These are phyloP conservation scores for Python bivittatus DNA, from an alignment of 2,113 vertebrate species.

Conservation along the genomic window DNA sequence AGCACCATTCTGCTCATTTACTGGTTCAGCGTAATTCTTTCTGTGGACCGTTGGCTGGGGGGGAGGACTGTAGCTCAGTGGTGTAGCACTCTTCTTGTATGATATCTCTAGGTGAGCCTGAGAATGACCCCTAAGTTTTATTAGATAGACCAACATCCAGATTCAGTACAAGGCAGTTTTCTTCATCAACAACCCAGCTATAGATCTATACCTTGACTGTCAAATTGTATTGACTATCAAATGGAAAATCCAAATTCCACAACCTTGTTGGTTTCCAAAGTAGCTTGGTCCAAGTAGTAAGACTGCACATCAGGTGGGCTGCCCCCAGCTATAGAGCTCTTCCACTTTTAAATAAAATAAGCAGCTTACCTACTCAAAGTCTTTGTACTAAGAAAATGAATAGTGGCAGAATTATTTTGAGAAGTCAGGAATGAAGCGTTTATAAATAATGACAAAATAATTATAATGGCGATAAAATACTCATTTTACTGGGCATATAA, in stretches of 20 bases:
- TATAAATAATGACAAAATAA: slow-evolving; percentile 20
- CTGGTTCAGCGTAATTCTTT: too few species aligned
- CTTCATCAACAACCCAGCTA: not conserved
- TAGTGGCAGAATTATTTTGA: slow-evolving; percentile 27
- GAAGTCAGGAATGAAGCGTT: slow-evolving; percentile 14
- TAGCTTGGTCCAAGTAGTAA: not conserved
- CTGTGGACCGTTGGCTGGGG: not conserved
- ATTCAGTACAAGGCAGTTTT: not conserved
- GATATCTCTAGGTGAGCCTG: not conserved
- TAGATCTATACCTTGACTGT: not conserved
- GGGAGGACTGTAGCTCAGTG: not conserved
- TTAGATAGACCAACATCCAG: not conserved
- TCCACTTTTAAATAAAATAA: not conserved
- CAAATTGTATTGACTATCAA: not conserved
- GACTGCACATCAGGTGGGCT: not conserved
- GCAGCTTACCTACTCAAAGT: not conserved
- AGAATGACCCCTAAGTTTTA: not conserved
- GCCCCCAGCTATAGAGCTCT: not conserved
- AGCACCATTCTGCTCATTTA: not conserved
- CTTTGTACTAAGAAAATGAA: slow-evolving; percentile 29
- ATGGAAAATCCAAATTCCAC: not conserved
- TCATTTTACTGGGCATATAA: slow-evolving; percentile 67
- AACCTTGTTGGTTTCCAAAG: not conserved
- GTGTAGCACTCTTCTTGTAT: not conserved
- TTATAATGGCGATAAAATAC: slow-evolving; percentile 50